phyloP scores from a whole-genome alignment of 2,113 vertebrate species.

The Agapornis roseicollis region DNA sequence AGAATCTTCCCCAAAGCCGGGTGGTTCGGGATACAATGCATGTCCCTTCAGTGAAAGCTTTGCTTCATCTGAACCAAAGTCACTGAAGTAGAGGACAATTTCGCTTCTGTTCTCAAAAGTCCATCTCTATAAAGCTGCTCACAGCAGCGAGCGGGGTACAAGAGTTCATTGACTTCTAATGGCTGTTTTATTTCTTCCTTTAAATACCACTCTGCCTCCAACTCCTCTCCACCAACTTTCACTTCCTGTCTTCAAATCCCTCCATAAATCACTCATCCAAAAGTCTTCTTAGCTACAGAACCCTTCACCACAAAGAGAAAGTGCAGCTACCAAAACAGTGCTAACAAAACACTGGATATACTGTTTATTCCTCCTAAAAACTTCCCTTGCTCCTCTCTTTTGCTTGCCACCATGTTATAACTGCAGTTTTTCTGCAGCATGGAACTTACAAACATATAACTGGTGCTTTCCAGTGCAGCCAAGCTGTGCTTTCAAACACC shows the following conservation, averaged over 20 bases:
- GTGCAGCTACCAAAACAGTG: not conserved
- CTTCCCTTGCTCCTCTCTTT: not conserved
- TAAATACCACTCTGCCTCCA: not conserved
- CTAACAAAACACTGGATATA: not conserved
- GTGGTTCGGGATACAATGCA: not conserved
- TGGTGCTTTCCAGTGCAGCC: not conserved
- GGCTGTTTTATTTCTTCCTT: not conserved
- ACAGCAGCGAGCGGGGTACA: not conserved
- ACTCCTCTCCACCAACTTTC: not conserved
- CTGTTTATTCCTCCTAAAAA: not conserved
- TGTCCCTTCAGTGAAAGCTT: not conserved
- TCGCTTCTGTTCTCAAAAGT: not conserved
- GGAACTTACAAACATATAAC: rapidly evolving
- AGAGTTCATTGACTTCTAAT: not conserved
- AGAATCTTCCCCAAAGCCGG: not conserved
- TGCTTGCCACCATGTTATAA: not conserved
- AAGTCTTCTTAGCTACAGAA: not conserved
- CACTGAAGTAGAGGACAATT: not conserved
- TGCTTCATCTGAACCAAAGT: not conserved
- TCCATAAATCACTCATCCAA: not conserved
- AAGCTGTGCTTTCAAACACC: not conserved
- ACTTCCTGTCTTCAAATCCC: not conserved
- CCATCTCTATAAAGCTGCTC: not conserved
- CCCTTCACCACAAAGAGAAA: not conserved
- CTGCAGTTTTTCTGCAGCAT: not conserved